Evolutionary conservation across 2,113 vertebrate species (phyloP).

Genomic region (Sprattus sprattus): DNA sequence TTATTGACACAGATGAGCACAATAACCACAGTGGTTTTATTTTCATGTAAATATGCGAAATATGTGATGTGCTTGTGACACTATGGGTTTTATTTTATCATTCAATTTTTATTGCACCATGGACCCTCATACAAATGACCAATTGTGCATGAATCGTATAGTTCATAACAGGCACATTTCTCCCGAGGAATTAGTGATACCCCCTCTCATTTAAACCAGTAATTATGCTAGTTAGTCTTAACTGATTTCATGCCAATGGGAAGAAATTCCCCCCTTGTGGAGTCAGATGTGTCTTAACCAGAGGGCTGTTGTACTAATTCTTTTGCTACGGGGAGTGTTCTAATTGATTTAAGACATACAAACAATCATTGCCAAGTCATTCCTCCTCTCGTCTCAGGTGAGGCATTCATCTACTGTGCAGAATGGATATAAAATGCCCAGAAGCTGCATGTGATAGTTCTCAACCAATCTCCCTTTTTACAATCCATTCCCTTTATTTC

Average conservation of each 20-base stretch:
- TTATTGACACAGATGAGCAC: not conserved
- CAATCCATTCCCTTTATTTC: conserved; percentile 42
- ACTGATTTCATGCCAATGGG: not conserved
- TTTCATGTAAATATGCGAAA: not conserved
- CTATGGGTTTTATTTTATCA: not conserved
- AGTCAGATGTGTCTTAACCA: not conserved
- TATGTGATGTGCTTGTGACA: not conserved
- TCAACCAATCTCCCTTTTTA: conserved; percentile 22
- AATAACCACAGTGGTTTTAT: not conserved
- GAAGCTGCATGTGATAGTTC: conserved; percentile 33
- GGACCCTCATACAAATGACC: not conserved
- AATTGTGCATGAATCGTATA: not conserved
- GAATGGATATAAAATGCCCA: conserved; percentile 39
- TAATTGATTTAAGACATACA: conserved; percentile 9
- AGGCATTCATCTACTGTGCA: conserved; percentile 39
- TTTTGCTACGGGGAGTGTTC: not conserved
- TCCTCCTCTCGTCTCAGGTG: conserved; percentile 27
- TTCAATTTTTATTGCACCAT: not conserved
- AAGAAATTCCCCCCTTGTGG: not conserved
- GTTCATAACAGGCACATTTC: not conserved
- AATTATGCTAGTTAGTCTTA: not conserved
- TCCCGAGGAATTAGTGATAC: not conserved
- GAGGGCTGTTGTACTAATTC: not conserved
- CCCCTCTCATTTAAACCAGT: not conserved
- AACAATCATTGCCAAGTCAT: not conserved